Conservation (phyloP, 2,113 vertebrate species). For the Entelurus aequoreus region DNA sequence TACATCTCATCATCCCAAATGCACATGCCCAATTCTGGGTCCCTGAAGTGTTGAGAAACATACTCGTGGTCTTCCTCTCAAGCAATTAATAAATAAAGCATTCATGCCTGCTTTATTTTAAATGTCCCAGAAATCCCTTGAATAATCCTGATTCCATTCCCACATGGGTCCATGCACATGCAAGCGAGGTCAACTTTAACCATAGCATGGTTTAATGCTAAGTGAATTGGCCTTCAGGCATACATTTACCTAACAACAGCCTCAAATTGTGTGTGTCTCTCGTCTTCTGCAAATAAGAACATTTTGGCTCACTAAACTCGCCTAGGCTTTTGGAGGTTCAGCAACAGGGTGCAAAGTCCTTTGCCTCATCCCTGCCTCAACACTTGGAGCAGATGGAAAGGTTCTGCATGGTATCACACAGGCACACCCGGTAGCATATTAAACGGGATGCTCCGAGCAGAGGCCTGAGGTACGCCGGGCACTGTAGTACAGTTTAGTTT, state of each 20-base stretch:
- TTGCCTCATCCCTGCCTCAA: slow-evolving; percentile 27
- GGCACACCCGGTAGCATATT: slow-evolving; percentile 51
- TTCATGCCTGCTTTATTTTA: not conserved
- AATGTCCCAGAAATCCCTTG: not conserved
- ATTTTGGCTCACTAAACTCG: slow-evolving; percentile 16
- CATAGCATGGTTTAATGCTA: not conserved
- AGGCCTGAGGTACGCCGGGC: slow-evolving; percentile 29
- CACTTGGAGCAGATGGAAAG: slow-evolving; percentile 56
- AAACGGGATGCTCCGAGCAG: slow-evolving; percentile 36
- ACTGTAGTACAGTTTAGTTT: slow-evolving; percentile 40
- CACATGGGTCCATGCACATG: too few relatives aligned
- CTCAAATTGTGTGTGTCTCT: not conserved
- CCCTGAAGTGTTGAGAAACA: slow-evolving; percentile 18
- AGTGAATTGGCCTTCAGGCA: not conserved
- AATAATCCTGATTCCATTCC: too few relatives aligned
- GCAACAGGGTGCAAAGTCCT: slow-evolving; percentile 36
- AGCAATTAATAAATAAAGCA: too few relatives aligned
- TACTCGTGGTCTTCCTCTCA: slow-evolving; percentile 1
- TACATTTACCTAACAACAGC: not conserved
- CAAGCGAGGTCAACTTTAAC: not conserved
- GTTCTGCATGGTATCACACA: slow-evolving; percentile 61
- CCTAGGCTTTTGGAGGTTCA: slow-evolving; percentile 17
- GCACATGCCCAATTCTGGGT: not conserved
- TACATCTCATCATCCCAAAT: slow-evolving; percentile 19
- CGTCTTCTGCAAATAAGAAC: slow-evolving; percentile 7